Evolutionary conservation across 2,113 vertebrate species (phyloP).

Genomic region (Gracilinanus agilis): DNA sequence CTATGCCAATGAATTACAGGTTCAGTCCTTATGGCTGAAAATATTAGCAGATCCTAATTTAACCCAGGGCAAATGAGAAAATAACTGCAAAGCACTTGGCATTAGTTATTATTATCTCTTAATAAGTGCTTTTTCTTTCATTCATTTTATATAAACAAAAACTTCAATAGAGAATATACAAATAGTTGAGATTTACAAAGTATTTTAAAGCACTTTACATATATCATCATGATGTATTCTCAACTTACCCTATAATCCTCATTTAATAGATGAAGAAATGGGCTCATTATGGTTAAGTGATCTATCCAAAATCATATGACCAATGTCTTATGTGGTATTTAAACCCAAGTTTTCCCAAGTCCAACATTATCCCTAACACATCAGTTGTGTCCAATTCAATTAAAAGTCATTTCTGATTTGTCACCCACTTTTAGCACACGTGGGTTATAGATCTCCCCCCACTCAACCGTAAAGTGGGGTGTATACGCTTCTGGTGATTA

Average conservation of each 20-base stretch:
- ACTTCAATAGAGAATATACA: neutral
- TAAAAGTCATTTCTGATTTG: too few relatives aligned
- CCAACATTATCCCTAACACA: neutral
- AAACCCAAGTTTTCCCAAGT: neutral
- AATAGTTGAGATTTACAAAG: neutral
- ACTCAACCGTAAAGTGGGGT: too few relatives aligned
- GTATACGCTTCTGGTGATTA: too few relatives aligned
- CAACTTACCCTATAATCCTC: neutral
- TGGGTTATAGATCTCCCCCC: too few relatives aligned
- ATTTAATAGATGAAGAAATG: neutral
- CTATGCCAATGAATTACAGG: neutral
- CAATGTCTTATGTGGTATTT: neutral
- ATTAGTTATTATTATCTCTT: neutral
- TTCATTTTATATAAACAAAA: neutral
- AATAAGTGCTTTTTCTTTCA: neutral
- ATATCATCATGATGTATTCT: neutral
- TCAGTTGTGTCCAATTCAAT: too few relatives aligned
- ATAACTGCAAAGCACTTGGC: neutral
- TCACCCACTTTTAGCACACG: too few relatives aligned
- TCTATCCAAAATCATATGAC: neutral
- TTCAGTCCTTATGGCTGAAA: neutral
- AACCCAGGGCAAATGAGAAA: neutral
- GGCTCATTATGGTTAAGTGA: neutral
- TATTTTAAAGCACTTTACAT: neutral
- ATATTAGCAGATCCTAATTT: neutral